A percentile compares a stretch with the other conserved stretches of the same genome.
Conservation (phyloP, 2,113 vertebrate species). For the Elgaria multicarinata region DNA sequence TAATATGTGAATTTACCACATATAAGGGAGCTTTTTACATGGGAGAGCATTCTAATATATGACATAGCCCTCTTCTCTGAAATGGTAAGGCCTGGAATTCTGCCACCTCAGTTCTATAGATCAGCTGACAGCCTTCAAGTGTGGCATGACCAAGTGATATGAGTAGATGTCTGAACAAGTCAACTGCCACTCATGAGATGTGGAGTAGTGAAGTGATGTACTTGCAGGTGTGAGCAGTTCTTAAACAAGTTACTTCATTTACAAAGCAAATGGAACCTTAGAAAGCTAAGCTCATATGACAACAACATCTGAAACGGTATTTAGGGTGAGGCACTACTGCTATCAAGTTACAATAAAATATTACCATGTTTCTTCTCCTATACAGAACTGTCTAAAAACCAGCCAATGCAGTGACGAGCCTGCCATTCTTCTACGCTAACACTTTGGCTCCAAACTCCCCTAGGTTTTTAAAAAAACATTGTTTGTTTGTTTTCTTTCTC, state of each 20-base stretch:
- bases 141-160: too few relatives aligned
- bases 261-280: background rate
- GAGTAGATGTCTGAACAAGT: too few relatives aligned
- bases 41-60: too few relatives aligned
- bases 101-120: too few relatives aligned
- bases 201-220: too few relatives aligned
- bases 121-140: too few relatives aligned
- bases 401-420: conserved; percentile 53
- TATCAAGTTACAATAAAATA: conserved; percentile 55
- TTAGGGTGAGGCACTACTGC: conserved; percentile 53
- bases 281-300: conserved; percentile 48
- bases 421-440: conserved; percentile 57
- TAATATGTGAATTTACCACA: background rate
- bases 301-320: background rate
- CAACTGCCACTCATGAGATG: too few relatives aligned
- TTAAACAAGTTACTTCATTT: background rate
- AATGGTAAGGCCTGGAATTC: background rate
- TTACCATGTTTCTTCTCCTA: conserved; percentile 46
- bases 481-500: background rate
- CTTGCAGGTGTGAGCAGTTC: background rate
- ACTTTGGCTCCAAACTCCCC: conserved; percentile 16
- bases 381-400: conserved; percentile 62
- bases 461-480: background rate
- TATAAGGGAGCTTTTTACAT: too few relatives aligned
- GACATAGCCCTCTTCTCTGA: background rate